Percentiles rank a stretch among this genome's conserved stretches.
Conservation (phyloP, 2,888 invertebrate species). For the Xestia xanthographa region DNA sequence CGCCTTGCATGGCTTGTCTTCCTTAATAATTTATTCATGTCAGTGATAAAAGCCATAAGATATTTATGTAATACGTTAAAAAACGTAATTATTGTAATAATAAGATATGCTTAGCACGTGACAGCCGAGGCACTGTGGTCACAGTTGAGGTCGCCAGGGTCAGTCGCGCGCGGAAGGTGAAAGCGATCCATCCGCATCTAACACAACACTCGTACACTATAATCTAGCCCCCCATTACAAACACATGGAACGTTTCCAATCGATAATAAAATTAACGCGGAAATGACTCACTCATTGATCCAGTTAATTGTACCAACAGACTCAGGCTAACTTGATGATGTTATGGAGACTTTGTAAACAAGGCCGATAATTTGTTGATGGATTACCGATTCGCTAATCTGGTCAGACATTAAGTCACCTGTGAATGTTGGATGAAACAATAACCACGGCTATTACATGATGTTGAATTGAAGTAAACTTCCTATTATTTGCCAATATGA, state of each 20-base stretch:
- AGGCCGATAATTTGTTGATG: not conserved
- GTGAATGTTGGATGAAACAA: not conserved
- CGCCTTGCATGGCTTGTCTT: not conserved
- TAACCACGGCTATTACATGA: not conserved
- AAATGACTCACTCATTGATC: constrained; percentile 67
- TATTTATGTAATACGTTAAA: constrained; percentile 40
- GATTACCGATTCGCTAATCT: not conserved
- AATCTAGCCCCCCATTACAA: constrained; percentile 49
- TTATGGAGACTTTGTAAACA: constrained; percentile 6
- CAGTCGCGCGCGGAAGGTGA: constrained; percentile 65
- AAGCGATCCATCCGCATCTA: constrained; percentile 68
- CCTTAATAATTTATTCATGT: constrained; percentile 9
- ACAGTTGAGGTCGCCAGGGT: constrained; percentile 71
- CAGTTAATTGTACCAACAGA: constrained; percentile 60
- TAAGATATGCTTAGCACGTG: constrained; percentile 52
- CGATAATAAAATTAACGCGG: constrained; percentile 66
- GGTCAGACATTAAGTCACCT: not conserved
- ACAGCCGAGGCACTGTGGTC: constrained; percentile 39
- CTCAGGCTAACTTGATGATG: constrained; percentile 17
- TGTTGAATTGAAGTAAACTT: constrained; percentile 31
- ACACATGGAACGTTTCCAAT: constrained; percentile 66
- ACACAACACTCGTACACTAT: constrained; percentile 41
- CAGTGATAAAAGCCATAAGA: constrained; percentile 17
- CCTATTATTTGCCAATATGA: constrained; percentile 30
- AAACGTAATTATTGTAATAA: constrained; percentile 32